Evolutionary conservation across 2,888 invertebrate genomes (phyloP), one percentile per base, ranked within the genome.

Genomic region (Tortrix viridana): DNA sequence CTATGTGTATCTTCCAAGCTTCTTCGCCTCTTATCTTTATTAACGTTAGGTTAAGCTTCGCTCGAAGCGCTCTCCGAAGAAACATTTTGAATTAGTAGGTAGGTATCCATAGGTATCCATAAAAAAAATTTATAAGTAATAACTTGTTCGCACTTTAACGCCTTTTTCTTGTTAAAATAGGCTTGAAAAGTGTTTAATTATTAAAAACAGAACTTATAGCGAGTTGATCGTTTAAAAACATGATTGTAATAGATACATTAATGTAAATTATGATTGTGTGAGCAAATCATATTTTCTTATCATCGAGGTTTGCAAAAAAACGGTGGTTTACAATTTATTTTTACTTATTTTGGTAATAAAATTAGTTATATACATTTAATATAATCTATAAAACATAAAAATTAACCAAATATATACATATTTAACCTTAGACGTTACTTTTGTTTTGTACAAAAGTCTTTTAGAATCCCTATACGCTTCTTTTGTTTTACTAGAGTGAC

Each of bases 391-490:
- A 38, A 38, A 5, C 22, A 47, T 47, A 23, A 22, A 20, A 23
- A 2, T 48, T 48, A 48, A 48, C n/a, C 5, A 20, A 47, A 19
- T 14, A 14, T 14, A 12, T 32, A 32, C 3, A 32, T 32, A 0
- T 23, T 12, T 5, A 49, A 49, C 5, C 26, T 37, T 47, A 37
- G 41, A n/a, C 18, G 38, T 57, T 44, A 5, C 19, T 53, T 58
- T 26, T 18, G 20, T 37, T 54, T 46, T 61, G 47, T 60, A 54
- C n/a, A 61, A 55, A 50, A 38, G n/a, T 16, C 16, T 41, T 56
- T 23, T 56, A 56, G 61, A 61, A 61, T 61, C 61, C 56, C 56
- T 56, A 61, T 56, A 50, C 61, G 61, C 61, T 61, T 62, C 37
- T 62, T 62, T 56, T 57, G 26, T 62, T 57, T 41, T 22, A 46